These are phyloP conservation scores for Scaptomyza montana DNA, from an alignment of 1,140 invertebrate species.

Conservation along the genomic window DNA sequence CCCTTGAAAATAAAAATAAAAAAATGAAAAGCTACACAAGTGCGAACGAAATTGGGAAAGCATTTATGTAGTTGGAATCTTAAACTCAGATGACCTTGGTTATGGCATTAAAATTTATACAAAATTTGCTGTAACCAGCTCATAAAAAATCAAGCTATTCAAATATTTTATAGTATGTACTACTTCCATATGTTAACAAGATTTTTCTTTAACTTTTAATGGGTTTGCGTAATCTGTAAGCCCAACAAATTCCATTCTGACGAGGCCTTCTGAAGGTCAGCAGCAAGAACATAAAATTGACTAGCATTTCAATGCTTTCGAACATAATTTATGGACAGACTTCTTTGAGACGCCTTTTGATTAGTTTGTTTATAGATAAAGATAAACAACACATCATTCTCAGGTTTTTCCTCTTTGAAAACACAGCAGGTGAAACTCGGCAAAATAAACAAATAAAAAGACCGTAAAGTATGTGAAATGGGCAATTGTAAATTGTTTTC, in stretches of 20 bases:
- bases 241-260: constrained; percentile 27
- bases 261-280: constrained; percentile 37
- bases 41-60: constrained; percentile 34
- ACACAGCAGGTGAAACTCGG: constrained; percentile 30
- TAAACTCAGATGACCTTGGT: constrained; percentile 67
- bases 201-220: constrained; percentile 31
- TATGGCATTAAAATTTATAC: constrained; percentile 18
- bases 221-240: constrained; percentile 55
- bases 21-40: constrained; percentile 9
- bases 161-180: constrained; percentile 7
- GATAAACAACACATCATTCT: constrained; percentile 22
- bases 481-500: constrained; percentile 17
- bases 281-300: background rate
- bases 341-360: constrained; percentile 27
- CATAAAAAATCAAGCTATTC: constrained; percentile 31
- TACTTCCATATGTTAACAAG: constrained; percentile 28
- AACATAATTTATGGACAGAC: constrained; percentile 29
- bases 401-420: constrained; percentile 14
- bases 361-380: constrained; percentile 33
- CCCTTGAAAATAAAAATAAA: constrained; percentile 20
- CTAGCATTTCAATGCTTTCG: no score
- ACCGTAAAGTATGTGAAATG: background rate
- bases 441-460: constrained; percentile 10
- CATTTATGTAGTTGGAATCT: constrained; percentile 32
- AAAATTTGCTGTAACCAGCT: constrained; percentile 23